Evolutionary conservation across 2,888 invertebrate species (phyloP).

Genomic region (Eupithecia tripunctaria): DNA sequence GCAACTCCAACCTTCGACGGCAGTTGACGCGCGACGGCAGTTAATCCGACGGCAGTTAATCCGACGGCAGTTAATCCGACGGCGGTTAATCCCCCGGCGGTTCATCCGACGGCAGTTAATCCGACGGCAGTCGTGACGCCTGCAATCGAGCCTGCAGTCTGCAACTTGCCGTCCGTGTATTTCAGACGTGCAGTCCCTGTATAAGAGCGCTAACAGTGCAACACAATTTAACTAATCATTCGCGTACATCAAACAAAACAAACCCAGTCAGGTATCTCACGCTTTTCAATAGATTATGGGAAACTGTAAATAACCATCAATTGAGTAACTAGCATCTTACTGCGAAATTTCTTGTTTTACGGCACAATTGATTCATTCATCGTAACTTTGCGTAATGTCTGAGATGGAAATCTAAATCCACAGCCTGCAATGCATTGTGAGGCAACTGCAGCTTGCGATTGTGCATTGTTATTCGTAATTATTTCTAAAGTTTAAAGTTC

Average conservation of each 20-base stretch:
- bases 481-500: constrained; percentile 10
- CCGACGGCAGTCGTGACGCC: too few relatives aligned
- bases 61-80: too few relatives aligned
- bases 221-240: not conserved
- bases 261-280: constrained; percentile 3
- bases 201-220: too few relatives aligned
- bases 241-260: not conserved
- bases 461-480: not conserved
- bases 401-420: constrained; percentile 20
- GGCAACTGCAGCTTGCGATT: constrained; percentile 21
- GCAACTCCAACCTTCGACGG: too few relatives aligned
- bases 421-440: constrained; percentile 23
- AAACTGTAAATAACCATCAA: not conserved
- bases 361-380: constrained; percentile 26
- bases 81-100: too few relatives aligned
- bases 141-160: too few relatives aligned
- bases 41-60: too few relatives aligned
- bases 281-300: constrained; percentile 8
- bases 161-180: too few relatives aligned
- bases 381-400: constrained; percentile 30
- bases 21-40: too few relatives aligned
- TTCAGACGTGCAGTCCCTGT: too few relatives aligned
- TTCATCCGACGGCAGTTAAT: too few relatives aligned
- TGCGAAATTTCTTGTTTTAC: constrained; percentile 18
- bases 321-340: constrained; percentile 20